A percentile compares a stretch with the other conserved stretches of the same genome.
phyloP scores from a whole-genome alignment of 2,888 invertebrate species.

The Clostera curtula region DNA sequence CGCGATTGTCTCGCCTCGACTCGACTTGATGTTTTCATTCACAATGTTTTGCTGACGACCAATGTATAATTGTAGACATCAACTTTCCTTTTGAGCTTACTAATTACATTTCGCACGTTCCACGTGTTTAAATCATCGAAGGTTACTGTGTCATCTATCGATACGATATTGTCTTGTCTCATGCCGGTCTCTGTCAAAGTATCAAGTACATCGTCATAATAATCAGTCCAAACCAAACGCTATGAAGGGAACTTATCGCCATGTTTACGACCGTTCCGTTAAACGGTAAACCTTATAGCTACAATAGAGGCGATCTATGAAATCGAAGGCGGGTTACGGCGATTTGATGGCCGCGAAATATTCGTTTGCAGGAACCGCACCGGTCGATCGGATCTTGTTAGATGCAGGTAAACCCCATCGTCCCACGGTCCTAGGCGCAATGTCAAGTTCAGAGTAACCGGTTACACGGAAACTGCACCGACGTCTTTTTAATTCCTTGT shows the following conservation, averaged over 20 bases:
- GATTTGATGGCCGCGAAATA: no score
- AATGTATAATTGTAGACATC: slow-evolving; percentile 31
- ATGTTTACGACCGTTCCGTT: slow-evolving; percentile 4
- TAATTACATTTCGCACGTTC: slow-evolving; percentile 7
- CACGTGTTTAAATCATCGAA: no score
- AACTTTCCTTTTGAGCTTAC: slow-evolving; percentile 38
- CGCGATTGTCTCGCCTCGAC: slow-evolving; percentile 46
- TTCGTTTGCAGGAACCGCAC: no score
- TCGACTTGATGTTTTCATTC: slow-evolving; percentile 61
- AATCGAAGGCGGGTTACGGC: not conserved
- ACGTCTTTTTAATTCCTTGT: slow-evolving; percentile 9
- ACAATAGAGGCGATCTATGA: slow-evolving; percentile 1
- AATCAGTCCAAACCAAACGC: slow-evolving; percentile 10
- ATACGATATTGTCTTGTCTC: slow-evolving; percentile 3
- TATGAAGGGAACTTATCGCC: slow-evolving; percentile 3
- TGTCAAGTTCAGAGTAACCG: slow-evolving; percentile 6
- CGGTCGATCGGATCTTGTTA: no score
- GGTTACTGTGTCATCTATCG: no score
- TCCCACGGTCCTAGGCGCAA: slow-evolving; percentile 1
- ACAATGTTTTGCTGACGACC: slow-evolving; percentile 56
- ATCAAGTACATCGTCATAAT: slow-evolving; percentile 5
- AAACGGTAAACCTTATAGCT: slow-evolving; percentile 3
- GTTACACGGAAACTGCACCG: slow-evolving; percentile 8
- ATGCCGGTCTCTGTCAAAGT: slow-evolving; percentile 7
- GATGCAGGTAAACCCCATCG: not conserved